phyloP scores from a whole-genome alignment of 2,797 vertebrate species.

The Sus cebifrons region DNA sequence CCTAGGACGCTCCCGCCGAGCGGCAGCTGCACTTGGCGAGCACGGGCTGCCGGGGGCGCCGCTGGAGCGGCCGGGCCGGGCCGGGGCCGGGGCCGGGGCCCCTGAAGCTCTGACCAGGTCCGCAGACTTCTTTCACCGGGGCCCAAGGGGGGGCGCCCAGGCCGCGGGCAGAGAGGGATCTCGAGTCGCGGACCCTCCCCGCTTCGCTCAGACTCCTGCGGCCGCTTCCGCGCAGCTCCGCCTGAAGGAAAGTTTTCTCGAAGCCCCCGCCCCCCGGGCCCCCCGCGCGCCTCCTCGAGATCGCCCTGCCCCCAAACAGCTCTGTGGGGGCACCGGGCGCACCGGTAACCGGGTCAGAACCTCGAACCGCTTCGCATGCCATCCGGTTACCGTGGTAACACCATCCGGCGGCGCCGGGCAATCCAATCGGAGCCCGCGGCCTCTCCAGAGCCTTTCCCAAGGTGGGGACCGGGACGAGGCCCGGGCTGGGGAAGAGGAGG shows the following conservation, averaged over 20 bases:
- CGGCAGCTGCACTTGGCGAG: neutral
- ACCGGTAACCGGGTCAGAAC: constrained; percentile 80
- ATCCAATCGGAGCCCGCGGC: constrained; percentile 84
- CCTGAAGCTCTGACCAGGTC: neutral
- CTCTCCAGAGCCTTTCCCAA: constrained; percentile 74
- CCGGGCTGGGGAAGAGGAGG: constrained; percentile 29
- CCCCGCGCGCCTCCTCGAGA: neutral
- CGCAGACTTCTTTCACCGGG: neutral
- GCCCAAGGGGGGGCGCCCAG: neutral
- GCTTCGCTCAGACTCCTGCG: neutral
- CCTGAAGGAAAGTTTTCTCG: constrained; percentile 76
- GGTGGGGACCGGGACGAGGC: constrained; percentile 69
- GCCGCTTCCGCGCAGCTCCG: neutral
- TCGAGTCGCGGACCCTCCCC: accelerated
- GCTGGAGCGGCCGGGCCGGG: accelerated
- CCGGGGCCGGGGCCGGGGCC: neutral
- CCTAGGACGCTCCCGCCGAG: neutral
- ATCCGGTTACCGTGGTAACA: constrained; percentile 88
- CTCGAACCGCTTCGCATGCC: constrained; percentile 78
- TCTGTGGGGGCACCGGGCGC: neutral
- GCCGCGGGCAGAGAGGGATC: neutral
- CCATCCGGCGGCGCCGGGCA: constrained; percentile 78
- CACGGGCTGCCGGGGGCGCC: neutral
- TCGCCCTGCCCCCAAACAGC: neutral
- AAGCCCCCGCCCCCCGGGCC: neutral